Evolutionary conservation across 2,797 vertebrate species (phyloP).

Genomic region (Sus cebifrons): DNA sequence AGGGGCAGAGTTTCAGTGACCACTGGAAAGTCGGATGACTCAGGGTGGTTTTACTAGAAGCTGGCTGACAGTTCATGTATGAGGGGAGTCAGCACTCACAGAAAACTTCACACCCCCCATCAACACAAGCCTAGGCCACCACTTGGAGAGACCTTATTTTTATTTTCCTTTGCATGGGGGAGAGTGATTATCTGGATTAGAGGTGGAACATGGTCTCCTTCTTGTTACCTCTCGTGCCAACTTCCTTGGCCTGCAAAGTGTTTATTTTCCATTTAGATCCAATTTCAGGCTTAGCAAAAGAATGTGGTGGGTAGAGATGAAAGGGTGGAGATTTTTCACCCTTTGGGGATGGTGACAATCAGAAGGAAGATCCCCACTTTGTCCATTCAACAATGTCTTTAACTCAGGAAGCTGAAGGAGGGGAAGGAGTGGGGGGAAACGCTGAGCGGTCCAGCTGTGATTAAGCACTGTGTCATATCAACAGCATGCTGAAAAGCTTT

Average conservation of each 20-base stretch:
- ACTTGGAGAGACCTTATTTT: conserved; percentile 54
- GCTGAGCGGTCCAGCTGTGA: not conserved
- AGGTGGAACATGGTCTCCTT: conserved; percentile 71
- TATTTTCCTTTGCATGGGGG: conserved; percentile 66
- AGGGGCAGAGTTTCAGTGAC: not conserved
- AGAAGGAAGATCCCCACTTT: not conserved
- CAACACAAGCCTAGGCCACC: not conserved
- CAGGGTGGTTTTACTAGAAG: not conserved
- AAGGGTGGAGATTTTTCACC: conserved; percentile 70
- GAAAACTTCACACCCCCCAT: not conserved
- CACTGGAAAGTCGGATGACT: conserved; percentile 21
- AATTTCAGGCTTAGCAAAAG: conserved; percentile 84
- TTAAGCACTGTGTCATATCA: not conserved
- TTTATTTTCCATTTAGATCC: conserved; percentile 82
- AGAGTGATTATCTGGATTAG: conserved; percentile 68
- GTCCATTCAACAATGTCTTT: conserved; percentile 27
- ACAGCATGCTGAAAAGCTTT: conserved; percentile 50
- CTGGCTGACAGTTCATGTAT: not conserved
- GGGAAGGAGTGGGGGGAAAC: not conserved
- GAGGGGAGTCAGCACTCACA: not conserved
- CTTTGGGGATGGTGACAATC: conserved; percentile 57
- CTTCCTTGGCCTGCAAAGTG: conserved; percentile 68
- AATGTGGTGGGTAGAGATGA: conserved; percentile 79
- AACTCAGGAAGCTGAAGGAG: not conserved
- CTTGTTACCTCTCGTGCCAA: conserved; percentile 69